A percentile compares a stretch with the other conserved stretches of the same genome.
These are phyloP conservation scores for Cheirogaleus major DNA, from an alignment of 2,797 vertebrate species.

Conservation along the genomic window DNA sequence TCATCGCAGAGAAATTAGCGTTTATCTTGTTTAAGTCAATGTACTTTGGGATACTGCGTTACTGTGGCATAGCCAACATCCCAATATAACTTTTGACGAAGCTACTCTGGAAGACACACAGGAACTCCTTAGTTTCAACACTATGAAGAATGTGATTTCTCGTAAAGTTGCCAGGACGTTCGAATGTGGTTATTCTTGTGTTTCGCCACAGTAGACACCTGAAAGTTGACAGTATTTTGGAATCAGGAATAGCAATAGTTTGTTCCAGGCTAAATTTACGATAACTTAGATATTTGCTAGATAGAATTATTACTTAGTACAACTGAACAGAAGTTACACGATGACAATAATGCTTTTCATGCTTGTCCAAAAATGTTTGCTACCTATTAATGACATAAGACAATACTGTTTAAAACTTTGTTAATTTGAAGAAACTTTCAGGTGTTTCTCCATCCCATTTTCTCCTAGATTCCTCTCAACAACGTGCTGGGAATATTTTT, in stretches of 20 bases:
- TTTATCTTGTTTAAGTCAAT: not conserved
- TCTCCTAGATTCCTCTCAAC: not conserved
- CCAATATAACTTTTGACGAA: not conserved
- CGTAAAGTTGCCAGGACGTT: not conserved
- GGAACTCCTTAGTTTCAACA: not conserved
- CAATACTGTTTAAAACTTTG: not conserved
- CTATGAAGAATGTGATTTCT: not conserved
- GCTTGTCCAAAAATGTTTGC: not conserved
- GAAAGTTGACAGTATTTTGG: not conserved
- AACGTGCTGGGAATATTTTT: conserved; percentile 20
- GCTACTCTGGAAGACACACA: not conserved
- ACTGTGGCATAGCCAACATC: not conserved
- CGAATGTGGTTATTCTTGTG: not conserved
- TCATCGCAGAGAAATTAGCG: not conserved
- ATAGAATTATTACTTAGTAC: not conserved
- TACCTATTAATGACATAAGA: not conserved
- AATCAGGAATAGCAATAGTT: not conserved
- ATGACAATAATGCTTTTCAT: not conserved
- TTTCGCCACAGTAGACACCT: not conserved
- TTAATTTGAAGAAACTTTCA: not conserved
- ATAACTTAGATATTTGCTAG: not conserved
- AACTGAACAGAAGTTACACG: not conserved
- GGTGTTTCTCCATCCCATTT: not conserved
- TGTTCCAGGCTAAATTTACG: not conserved
- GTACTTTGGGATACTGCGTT: not conserved